Base-by-base conservation (phyloP, 2,797 vertebrate genomes). In the Babyrousa celebensis region DNA sequence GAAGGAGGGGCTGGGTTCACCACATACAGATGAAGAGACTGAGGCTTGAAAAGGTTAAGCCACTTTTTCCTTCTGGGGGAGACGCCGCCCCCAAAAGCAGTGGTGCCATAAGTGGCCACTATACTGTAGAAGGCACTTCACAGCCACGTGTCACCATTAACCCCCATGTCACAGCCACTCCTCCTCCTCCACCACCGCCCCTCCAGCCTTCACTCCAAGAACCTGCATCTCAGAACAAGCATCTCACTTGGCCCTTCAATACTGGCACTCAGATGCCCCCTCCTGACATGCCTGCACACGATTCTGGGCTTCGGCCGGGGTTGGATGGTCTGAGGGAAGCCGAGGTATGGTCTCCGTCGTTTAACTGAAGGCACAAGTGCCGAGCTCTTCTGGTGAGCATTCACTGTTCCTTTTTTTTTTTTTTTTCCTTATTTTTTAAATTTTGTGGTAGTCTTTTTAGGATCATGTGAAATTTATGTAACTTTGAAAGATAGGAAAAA, bases 101-200 rank as follows among this genome's bases (percentile, higher is more conserved):
- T 2, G 6, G 52, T 5, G 27, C 17, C 1, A 0, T 54, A 48
- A 85, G 43, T 27, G 89, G 32, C 6, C 79, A 20, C 43, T 9
- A 12, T 40, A 12, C 56, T 1, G 0, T 16, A 6, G 6, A 2
- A 27, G 79, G 43, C 68, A 14, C 32, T 29, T 21, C 36, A 1
- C 0, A 20, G 10, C 32, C 62, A 56, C 32, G 20, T 25, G 32
- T 72, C 1, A 0, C 0, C 1, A 7, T n/a, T 20, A 65, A 62
- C 29, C 9, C 36, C 36, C 71, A 23, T 16, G 52, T 21, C n/a
- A 43, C 67, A 1, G 25, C 21, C 25, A 2, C 82, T 56, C 20
- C 65, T 9, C 6, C 27, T 6, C 58, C 67, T 32, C 18, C 48
- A 40, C 3, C 5, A 40, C 40, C n/a, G 6, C 32, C 54, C 63